Base-by-base conservation (phyloP, 2,888 invertebrate species). In the Cheilosia pagana region DNA sequence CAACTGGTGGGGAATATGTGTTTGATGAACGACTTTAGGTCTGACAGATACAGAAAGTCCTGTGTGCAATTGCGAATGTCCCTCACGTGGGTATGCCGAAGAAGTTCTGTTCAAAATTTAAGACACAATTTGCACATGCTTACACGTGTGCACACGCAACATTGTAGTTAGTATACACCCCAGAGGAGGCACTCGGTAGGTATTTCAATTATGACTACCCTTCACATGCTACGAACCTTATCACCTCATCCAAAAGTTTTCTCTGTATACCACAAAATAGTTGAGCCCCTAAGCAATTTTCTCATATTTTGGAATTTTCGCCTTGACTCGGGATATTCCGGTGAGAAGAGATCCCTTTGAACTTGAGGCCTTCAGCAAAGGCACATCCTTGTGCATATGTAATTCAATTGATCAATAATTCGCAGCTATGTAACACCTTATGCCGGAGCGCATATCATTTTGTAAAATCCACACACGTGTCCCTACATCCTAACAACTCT, bases 391-490 rank as follows among this genome's bases (percentile, higher is more conserved):
- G 52, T 53, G 45, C 59, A 48, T 62, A 35, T 55, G 12, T 77
- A 77, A 77, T 77, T 77, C 77, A 77, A 68, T 77, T 77, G 77
- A 77, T 76, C 76, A 76, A 68, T 70, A 77, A 68, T 70, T 68
- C 77, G 62, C 68, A 77, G 60, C 77, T 62, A 77, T 21, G 68
- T 62, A 68, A 35, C 68, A 77, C 77, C 68, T 77, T 53, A 77
- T 77, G 53, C 14, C 45, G 10, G 28, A 70, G 16, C 16, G 77
- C 60, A 48, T 62, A 76, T 68, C 52, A 76, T 52, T 62, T 70
- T 70, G 53, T 77, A 62, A 77, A 55, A 77, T 77, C 68, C 68
- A 68, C 68, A 68, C 68, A 77, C 68, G 68, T 68, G 77, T 62
- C 53, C 45, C 60, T 59, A 67, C 39, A 52, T 16, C 12, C 16